phyloP scores from a whole-genome alignment of 2,888 invertebrate genomes.

The Arge pagana region DNA sequence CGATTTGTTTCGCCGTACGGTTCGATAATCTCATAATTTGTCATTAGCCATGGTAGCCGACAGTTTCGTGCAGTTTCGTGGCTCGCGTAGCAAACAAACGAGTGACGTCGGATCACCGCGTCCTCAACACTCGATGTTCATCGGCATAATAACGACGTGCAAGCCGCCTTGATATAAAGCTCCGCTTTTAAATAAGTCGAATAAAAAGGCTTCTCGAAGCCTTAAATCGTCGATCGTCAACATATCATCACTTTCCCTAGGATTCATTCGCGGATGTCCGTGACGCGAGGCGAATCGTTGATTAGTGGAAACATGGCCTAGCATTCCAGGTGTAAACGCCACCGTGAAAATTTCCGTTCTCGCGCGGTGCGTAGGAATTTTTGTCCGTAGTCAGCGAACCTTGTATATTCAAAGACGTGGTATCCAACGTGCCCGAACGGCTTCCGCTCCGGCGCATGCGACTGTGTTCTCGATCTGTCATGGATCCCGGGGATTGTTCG shows the following conservation, averaged over 20 bases:
- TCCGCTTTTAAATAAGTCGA: background rate
- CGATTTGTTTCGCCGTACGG: background rate
- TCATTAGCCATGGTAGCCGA: background rate
- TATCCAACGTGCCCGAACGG: constrained; percentile 31
- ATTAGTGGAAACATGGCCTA: background rate
- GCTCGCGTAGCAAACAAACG: background rate
- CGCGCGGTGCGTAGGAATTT: constrained; percentile 30
- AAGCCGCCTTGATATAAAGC: background rate
- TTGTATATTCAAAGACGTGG: background rate
- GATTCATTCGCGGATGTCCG: no score
- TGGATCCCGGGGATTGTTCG: constrained; percentile 52
- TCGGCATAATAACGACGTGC: no score
- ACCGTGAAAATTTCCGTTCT: constrained; percentile 11
- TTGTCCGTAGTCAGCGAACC: constrained; percentile 24
- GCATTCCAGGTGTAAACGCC: background rate
- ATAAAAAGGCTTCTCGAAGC: no score
- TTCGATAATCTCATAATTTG: background rate
- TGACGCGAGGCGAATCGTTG: background rate
- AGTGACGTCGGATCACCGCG: no score
- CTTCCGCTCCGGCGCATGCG: constrained; percentile 50
- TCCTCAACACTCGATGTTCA: no score
- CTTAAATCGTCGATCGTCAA: no score
- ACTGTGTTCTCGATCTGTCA: constrained; percentile 47
- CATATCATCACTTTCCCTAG: no score
- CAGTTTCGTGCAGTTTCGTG: background rate